Percentiles rank a stretch among this genome's conserved stretches.
Conservation (phyloP, 2,113 vertebrate genomes). For the Sylvia atricapilla region DNA sequence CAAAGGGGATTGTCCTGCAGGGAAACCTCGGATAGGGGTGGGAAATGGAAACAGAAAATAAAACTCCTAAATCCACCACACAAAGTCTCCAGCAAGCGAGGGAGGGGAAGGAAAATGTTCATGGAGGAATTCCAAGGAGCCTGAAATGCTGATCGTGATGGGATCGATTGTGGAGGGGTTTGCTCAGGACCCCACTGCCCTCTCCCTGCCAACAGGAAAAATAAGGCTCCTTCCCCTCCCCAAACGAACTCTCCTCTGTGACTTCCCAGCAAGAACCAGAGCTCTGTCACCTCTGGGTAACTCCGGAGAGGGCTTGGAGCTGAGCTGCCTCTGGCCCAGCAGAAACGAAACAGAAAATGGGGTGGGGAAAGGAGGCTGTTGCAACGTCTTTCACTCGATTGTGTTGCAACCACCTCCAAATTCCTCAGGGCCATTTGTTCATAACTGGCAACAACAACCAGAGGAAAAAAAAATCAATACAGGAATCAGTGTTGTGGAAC, state of each 20-base stretch:
- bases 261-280: background rate
- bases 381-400: background rate
- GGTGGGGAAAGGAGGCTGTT: background rate
- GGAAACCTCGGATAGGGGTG: background rate
- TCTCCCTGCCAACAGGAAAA: fast-evolving
- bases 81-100: background rate
- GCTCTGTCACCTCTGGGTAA: background rate
- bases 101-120: background rate
- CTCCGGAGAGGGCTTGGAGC: background rate
- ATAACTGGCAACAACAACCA: background rate
- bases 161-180: background rate
- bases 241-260: no score
- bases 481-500: background rate
- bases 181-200: background rate
- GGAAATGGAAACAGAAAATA: background rate
- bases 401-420: background rate
- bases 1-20: background rate
- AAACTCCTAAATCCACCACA: background rate
- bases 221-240: background rate
- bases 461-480: background rate
- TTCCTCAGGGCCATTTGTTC: background rate
- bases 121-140: background rate
- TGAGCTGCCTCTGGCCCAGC: background rate
- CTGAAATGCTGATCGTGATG: fast-evolving
- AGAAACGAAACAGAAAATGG: background rate